Evolutionary conservation across 2,888 invertebrate genomes (phyloP).

Genomic region (Poecilobothrus nobilitatus): DNA sequence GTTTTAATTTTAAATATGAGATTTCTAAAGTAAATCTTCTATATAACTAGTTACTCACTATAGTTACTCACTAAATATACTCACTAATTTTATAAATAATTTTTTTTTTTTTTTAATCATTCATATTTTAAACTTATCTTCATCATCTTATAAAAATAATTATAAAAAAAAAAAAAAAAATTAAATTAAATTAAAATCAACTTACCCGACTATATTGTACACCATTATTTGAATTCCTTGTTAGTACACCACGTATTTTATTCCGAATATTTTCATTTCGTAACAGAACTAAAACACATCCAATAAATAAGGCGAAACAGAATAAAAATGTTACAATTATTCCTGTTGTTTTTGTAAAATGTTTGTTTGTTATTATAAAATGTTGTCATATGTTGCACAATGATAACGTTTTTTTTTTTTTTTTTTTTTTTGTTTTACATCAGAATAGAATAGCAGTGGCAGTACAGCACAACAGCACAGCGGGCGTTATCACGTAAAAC

Average conservation of each 20-base stretch:
- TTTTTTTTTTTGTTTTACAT: no score
- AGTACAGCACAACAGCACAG: neutral
- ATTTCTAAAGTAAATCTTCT: no score
- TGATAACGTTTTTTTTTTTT: no score
- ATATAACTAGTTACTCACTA: no score
- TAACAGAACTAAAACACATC: neutral
- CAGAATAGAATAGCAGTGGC: neutral
- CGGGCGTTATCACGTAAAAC: neutral
- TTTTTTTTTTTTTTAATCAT: no score
- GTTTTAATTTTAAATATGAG: no score
- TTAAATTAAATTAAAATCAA: neutral
- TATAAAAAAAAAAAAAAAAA: no score
- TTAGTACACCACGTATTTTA: neutral
- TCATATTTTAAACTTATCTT: no score
- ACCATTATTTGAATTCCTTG: conserved; percentile 3
- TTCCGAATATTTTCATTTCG: neutral
- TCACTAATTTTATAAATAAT: no score
- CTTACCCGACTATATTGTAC: conserved; percentile 9
- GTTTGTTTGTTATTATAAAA: no score
- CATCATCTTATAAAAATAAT: no score
- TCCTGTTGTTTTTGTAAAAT: neutral
- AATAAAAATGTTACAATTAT: neutral
- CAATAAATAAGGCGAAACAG: neutral
- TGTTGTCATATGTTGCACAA: neutral
- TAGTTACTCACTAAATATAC: no score